phyloP scores from a whole-genome alignment of 1,140 invertebrate species.

The Drosophila subpulchrella region DNA sequence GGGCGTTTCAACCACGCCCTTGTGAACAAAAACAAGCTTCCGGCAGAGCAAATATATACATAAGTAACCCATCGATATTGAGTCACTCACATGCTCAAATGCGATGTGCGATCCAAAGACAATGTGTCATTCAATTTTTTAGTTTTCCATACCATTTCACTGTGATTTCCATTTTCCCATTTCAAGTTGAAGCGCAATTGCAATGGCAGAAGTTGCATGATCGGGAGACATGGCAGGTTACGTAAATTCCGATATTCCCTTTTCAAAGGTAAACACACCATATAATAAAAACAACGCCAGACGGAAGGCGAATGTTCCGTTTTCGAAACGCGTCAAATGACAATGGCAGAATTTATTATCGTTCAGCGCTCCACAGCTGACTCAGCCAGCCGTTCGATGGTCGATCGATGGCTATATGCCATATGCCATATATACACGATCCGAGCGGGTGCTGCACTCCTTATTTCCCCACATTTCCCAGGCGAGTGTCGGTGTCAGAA shows the following conservation, averaged over 20 bases:
- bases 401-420: conserved; percentile 22
- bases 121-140: conserved; percentile 51
- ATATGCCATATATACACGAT: conserved; percentile 22
- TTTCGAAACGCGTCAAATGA: conserved; percentile 69
- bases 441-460: conserved; percentile 15
- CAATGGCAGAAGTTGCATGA: conserved; percentile 33
- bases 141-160: conserved; percentile 3
- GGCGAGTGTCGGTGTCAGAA: conserved; percentile 76
- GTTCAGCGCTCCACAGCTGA: conserved; percentile 60
- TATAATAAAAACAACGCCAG: conserved; percentile 30
- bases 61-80: conserved; percentile 19
- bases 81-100: conserved; percentile 32
- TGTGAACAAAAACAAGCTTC: conserved; percentile 37
- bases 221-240: conserved; percentile 39
- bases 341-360: conserved; percentile 66
- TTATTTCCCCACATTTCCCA: conserved; percentile 55
- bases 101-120: conserved; percentile 17
- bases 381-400: conserved; percentile 35
- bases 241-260: conserved; percentile 27
- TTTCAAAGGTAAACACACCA: conserved; percentile 22
- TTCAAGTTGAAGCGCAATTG: conserved; percentile 36
- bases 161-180: conserved; percentile 14
- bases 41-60: conserved; percentile 26
- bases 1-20: conserved; percentile 33
- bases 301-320: conserved; percentile 23